Evolutionary conservation across 37 sponge, comb jelly and placozoan genomes (phyloP).

Genomic region (Geodia barretti): DNA sequence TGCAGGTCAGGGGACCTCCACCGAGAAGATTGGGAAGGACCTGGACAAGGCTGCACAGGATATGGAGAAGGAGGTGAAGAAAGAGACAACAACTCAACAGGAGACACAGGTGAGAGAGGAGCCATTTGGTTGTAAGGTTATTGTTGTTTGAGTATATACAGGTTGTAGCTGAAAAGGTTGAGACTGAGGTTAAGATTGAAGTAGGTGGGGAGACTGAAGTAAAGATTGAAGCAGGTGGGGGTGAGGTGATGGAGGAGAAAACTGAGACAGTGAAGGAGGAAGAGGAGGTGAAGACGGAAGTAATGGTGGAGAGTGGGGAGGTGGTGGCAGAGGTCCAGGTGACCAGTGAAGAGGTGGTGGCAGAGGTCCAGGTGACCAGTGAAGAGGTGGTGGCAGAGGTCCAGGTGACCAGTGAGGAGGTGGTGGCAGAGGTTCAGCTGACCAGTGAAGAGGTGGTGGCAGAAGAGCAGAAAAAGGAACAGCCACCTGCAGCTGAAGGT

Average conservation of each 20-base stretch:
- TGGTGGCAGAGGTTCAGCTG: neutral
- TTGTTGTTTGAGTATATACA: too few species aligned
- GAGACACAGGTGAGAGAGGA: neutral
- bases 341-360: neutral
- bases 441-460: neutral
- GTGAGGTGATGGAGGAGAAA: neutral
- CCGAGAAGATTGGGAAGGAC: neutral
- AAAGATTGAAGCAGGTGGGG: neutral
- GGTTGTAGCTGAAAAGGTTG: too few species aligned
- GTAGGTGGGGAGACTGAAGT: neutral
- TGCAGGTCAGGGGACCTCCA: neutral
- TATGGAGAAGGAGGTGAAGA: neutral
- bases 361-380: neutral
- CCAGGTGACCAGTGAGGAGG: slow-evolving; percentile 1
- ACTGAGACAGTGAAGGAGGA: neutral
- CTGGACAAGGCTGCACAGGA: neutral
- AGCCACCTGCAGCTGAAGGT: slow-evolving; percentile 18
- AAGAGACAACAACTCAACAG: neutral
- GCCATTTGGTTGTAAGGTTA: too few species aligned
- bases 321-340: neutral
- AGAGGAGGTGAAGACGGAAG: neutral
- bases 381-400: slow-evolving; percentile 4
- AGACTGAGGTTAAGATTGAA: neutral
- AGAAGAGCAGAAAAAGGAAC: slow-evolving; percentile 9
- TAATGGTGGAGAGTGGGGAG: neutral